These are phyloP conservation scores for Xyrauchen texanus DNA, from an alignment of 2,113 vertebrate genomes.

Conservation along the genomic window DNA sequence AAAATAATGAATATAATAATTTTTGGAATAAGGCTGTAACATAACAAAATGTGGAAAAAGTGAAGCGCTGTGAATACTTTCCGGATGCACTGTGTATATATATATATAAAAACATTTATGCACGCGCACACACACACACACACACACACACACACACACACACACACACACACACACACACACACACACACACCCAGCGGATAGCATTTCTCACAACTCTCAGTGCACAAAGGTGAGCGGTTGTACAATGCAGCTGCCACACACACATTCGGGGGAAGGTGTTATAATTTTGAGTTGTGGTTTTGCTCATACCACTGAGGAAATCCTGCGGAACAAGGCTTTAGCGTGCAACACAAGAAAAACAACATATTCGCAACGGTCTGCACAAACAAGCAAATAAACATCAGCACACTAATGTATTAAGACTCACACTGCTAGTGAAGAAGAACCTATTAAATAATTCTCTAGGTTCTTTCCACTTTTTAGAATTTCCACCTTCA, in stretches of 20 bases:
- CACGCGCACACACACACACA: too few species aligned
- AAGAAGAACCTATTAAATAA: not conserved
- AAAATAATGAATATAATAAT: too few species aligned
- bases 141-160: too few species aligned
- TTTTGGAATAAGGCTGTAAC: too few species aligned
- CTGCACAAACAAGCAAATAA: slow-evolving; percentile 16
- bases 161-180: too few species aligned
- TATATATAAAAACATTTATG: too few species aligned
- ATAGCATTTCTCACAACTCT: not conserved
- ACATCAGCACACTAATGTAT: not conserved
- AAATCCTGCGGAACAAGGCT: slow-evolving; percentile 37
- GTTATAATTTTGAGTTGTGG: slow-evolving; percentile 37
- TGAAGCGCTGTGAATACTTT: too few species aligned
- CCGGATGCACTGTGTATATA: too few species aligned
- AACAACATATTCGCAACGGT: slow-evolving; percentile 6
- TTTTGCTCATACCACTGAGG: slow-evolving; percentile 40
- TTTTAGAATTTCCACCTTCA: not conserved
- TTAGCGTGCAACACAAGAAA: slow-evolving; percentile 23
- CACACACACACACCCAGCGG: not conserved
- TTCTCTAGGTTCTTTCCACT: not conserved
- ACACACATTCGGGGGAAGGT: slow-evolving; percentile 6
- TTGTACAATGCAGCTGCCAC: slow-evolving; percentile 8
- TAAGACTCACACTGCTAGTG: not conserved
- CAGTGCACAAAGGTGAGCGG: slow-evolving; percentile 22
- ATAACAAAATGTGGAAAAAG: too few species aligned